Evolutionary conservation across 2,797 vertebrate species (phyloP).

Genomic region (Fundulus diaphanus): DNA sequence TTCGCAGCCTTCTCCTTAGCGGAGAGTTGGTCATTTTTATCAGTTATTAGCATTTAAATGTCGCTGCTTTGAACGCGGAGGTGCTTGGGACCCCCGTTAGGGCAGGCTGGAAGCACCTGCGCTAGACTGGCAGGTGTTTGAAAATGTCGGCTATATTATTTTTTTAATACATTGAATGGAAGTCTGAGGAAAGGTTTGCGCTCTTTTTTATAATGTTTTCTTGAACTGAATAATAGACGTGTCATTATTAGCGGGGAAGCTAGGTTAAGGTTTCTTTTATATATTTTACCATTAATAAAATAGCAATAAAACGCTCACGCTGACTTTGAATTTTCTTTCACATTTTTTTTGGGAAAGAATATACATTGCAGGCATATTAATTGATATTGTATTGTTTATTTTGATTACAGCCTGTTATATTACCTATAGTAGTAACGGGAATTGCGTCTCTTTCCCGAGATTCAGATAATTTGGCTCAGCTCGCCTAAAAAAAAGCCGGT

Average conservation of each 20-base stretch:
- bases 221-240: background rate
- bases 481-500: background rate
- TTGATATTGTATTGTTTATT: background rate
- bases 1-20: background rate
- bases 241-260: background rate
- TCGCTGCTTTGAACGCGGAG: background rate
- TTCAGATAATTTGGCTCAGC: background rate
- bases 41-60: background rate
- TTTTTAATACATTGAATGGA: background rate
- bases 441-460: background rate
- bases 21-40: conserved; percentile 7
- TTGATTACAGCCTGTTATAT: background rate
- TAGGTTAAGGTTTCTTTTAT: background rate
- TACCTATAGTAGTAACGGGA: background rate
- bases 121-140: background rate
- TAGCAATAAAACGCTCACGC: background rate
- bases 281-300: background rate
- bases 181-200: background rate
- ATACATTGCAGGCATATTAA: background rate
- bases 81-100: background rate
- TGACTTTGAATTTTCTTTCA: background rate
- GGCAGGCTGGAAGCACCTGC: background rate
- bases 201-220: background rate
- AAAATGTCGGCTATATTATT: background rate
- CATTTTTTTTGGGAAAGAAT: too few relatives aligned